These are phyloP conservation scores for Drosophila testacea DNA, from an alignment of 2,888 invertebrate species.

Conservation along the genomic window DNA sequence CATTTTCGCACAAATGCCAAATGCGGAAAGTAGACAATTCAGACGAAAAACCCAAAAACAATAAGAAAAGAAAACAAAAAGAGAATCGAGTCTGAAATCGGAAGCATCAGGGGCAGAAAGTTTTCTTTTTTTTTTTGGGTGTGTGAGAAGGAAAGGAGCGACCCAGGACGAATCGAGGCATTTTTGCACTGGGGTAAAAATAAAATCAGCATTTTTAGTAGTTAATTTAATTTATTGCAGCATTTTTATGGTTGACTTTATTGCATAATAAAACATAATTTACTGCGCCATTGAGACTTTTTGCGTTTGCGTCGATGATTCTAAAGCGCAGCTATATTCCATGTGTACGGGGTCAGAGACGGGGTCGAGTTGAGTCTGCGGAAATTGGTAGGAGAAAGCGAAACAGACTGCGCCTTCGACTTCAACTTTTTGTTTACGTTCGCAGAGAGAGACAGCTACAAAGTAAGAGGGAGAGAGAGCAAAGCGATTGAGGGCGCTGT, in stretches of 20 bases:
- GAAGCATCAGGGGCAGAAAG: conserved; percentile 29
- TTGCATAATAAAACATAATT: conserved; percentile 86
- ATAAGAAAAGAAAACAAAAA: neutral
- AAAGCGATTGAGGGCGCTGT: conserved; percentile 35
- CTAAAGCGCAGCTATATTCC: conserved; percentile 73
- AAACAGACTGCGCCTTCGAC: conserved; percentile 20
- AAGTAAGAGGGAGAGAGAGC: neutral
- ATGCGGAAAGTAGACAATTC: conserved; percentile 40
- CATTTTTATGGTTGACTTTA: conserved; percentile 86
- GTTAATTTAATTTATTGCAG: conserved; percentile 86
- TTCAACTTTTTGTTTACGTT: conserved; percentile 41
- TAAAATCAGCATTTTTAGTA: conserved; percentile 85
- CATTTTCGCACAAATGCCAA: conserved; percentile 32
- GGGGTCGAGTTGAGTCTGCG: conserved; percentile 6
- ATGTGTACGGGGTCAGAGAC: conserved; percentile 17
- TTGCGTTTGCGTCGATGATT: conserved; percentile 79
- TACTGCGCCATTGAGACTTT: conserved; percentile 84
- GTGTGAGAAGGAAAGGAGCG: neutral
- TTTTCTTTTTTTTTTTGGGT: conserved; percentile 14
- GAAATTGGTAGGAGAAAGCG: neutral
- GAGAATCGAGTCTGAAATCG: conserved; percentile 23
- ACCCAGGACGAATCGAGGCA: conserved; percentile 32
- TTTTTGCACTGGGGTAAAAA: conserved; percentile 73
- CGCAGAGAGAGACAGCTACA: neutral
- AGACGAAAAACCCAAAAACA: conserved; percentile 1